phyloP scores from a whole-genome alignment of 2,113 vertebrate genomes.

The Daboia siamensis region DNA sequence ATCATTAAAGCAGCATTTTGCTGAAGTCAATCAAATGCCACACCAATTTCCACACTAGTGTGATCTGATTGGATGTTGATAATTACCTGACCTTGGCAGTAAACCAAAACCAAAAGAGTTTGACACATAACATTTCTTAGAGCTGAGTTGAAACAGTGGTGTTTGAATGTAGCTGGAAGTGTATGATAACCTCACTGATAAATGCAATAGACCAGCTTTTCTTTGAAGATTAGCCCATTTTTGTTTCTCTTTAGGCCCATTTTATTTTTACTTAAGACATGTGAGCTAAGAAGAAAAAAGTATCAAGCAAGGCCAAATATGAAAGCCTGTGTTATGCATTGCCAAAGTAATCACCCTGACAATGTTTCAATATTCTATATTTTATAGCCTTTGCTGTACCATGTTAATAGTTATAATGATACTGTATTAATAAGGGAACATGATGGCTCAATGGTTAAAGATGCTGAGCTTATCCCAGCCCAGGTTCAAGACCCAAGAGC shows the following conservation, averaged over 20 bases:
- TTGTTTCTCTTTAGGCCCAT: background rate
- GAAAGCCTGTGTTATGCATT: background rate
- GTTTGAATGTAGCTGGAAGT: background rate
- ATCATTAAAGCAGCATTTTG: background rate
- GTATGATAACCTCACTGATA: background rate
- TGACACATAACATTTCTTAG: background rate
- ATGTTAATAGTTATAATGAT: background rate
- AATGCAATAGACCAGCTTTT: background rate
- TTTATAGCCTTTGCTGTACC: background rate
- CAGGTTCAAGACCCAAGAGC: background rate
- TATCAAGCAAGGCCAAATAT: background rate
- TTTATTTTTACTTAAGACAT: background rate
- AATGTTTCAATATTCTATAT: background rate
- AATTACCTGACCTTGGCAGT: slow-evolving; percentile 23
- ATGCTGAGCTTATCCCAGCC: background rate
- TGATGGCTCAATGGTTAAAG: background rate
- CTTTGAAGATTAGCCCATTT: background rate
- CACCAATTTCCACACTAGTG: background rate
- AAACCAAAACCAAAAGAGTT: slow-evolving; percentile 16
- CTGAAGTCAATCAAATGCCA: background rate
- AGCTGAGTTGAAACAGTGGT: background rate
- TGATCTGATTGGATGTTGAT: slow-evolving; percentile 6
- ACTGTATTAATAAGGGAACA: background rate
- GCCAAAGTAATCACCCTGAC: background rate
- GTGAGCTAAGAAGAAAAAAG: background rate